A percentile compares a stretch with the other conserved stretches of the same genome.
Evolutionary conservation across 2,888 invertebrate genomes (phyloP).

Genomic region (Brassicogethes aeneus): DNA sequence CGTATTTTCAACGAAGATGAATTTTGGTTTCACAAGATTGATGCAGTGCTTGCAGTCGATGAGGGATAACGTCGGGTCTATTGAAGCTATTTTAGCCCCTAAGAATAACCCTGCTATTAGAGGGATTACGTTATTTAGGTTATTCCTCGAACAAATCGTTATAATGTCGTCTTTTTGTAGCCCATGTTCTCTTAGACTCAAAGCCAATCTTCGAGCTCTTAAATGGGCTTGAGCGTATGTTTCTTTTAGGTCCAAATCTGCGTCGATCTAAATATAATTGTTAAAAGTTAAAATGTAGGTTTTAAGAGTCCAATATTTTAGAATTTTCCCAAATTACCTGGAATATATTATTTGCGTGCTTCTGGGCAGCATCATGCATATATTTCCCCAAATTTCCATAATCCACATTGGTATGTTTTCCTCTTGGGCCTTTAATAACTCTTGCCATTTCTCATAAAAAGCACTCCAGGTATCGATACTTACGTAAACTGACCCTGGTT

Average conservation of each 20-base stretch:
- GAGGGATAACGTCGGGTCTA: slow-evolving; percentile 26
- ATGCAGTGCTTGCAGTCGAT: slow-evolving; percentile 25
- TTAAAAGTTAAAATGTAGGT: no score
- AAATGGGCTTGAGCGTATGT: slow-evolving; percentile 37
- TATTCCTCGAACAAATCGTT: slow-evolving; percentile 41
- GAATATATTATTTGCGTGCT: no score
- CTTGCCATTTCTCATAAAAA: no score
- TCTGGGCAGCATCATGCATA: no score
- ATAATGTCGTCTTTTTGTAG: slow-evolving; percentile 40
- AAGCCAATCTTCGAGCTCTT: slow-evolving; percentile 41
- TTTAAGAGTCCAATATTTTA: no score
- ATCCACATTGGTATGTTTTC: no score
- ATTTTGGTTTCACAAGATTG: slow-evolving; percentile 25
- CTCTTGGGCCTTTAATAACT: no score
- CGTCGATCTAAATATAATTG: slow-evolving; percentile 26
- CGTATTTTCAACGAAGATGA: slow-evolving; percentile 27
- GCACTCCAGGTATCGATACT: no score
- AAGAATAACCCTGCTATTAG: slow-evolving; percentile 43
- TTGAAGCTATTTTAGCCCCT: slow-evolving; percentile 31
- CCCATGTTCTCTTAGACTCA: slow-evolving; percentile 36
- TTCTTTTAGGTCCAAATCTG: slow-evolving; percentile 37
- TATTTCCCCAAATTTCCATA: no score
- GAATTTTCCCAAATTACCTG: no score
- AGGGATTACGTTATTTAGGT: slow-evolving; percentile 40
- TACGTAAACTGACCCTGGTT: no score